Base-by-base conservation (phyloP, 1,140 invertebrate genomes). In the Diachasma alloeum region DNA sequence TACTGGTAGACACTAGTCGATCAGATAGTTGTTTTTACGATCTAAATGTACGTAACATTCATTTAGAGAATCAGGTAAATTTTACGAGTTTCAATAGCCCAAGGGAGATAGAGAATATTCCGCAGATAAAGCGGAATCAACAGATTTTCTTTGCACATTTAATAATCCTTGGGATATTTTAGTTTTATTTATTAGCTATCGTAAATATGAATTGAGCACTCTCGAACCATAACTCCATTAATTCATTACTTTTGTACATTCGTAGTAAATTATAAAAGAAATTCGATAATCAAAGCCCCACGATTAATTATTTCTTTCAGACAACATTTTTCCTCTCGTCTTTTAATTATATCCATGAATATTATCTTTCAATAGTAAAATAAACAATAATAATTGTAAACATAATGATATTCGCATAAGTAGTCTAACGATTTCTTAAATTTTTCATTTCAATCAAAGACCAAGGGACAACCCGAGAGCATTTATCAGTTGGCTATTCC, bases 231-330 rank as follows among this genome's bases (percentile, higher is more conserved):
- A 9, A 5, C 9, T 46, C 31, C 26, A 37, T 24, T 3, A 31
- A n/a, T 69, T 26, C 67, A 17, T 24, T 69, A 42, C 3, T 24
- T 70, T 72, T 44, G 42, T 26, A 70, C 68, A 70, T 42, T 70
- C 37, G 8, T 70, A 44, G 10, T 17, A 11, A 70, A 42, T 15
- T 3, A 48, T 72, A 19, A 53, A 26, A 53, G 17, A 17, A 68
- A 24, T 24, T 4, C 46, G 22, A 24, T 48, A 44, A 31, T 19
- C 66, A 26, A 44, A 87, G 83, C 84, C 85, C 81, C 83, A 85
- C 84, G 85, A 84, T 86, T 83, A 81, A 86, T 85, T 76, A 85
- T 87, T 87, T 85, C 86, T 86, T 87, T 39, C 80, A 83, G 81
- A 84, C 80, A 81, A 81, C 36, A 69, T 71, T 80, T 78, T 78